Percentiles rank a stretch among this genome's conserved stretches.
Conservation (phyloP, 2,797 vertebrate genomes). For the Sitta carolinensis region DNA sequence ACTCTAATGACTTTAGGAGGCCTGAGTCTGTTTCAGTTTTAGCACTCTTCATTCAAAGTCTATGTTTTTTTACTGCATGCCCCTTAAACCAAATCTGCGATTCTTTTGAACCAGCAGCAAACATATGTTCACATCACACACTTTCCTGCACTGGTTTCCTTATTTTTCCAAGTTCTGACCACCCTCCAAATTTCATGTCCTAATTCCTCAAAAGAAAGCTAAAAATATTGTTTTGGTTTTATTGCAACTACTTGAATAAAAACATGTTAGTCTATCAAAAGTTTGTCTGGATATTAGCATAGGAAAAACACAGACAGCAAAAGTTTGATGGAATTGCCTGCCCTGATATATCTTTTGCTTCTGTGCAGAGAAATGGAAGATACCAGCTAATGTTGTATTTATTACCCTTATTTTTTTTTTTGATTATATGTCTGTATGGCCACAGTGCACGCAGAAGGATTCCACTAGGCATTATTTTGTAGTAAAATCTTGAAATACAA, state of each 20-base stretch:
- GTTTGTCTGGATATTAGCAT: neutral
- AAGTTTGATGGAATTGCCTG: neutral
- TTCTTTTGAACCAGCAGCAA: neutral
- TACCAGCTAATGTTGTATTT: neutral
- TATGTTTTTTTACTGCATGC: neutral
- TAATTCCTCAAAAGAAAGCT: neutral
- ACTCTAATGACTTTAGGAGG: neutral
- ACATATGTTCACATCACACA: neutral
- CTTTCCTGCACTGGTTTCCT: neutral
- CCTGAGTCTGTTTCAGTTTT: neutral
- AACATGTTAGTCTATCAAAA: neutral
- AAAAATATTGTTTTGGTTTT: neutral
- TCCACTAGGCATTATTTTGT: neutral
- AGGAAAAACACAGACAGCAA: neutral
- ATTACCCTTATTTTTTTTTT: neutral
- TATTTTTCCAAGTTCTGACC: neutral
- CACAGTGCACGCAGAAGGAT: neutral
- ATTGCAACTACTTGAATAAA: neutral
- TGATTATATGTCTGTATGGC: rapidly evolving
- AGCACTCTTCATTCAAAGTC: neutral
- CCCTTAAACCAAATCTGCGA: neutral
- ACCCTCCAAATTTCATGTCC: neutral
- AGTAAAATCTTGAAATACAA: neutral
- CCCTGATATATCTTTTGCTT: neutral
- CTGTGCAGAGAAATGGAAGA: neutral